Conservation (phyloP, 2,797 vertebrate species). For the Neomorphus geoffroyi region DNA sequence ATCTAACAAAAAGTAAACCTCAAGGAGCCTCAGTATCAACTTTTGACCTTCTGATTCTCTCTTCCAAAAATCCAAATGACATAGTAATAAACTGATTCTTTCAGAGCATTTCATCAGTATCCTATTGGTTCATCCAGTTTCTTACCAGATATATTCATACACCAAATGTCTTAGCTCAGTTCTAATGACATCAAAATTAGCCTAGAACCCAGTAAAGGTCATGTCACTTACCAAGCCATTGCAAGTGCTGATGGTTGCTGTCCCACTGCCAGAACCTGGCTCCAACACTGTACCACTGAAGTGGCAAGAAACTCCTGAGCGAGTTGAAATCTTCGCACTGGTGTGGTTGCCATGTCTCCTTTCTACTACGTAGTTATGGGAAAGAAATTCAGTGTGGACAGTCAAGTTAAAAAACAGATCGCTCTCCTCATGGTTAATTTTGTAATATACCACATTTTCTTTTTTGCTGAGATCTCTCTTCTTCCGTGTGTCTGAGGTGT, state of each 20-base stretch:
- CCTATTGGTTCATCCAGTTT: not conserved
- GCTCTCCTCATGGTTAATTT: conserved; percentile 78
- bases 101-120: not conserved
- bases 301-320: conserved; percentile 78
- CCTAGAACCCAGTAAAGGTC: not conserved
- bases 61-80: not conserved
- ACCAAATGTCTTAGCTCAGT: not conserved
- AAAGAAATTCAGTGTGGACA: conserved; percentile 80
- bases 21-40: not conserved
- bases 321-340: conserved; percentile 58
- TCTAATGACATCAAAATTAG: not conserved
- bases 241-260: conserved; percentile 89
- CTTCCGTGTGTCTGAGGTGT: conserved; percentile 65
- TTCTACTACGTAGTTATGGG: conserved; percentile 87
- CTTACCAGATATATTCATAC: not conserved
- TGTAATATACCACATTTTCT: conserved; percentile 83
- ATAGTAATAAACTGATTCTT: not conserved
- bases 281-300: conserved; percentile 83
- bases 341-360: conserved; percentile 79
- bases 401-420: conserved; percentile 88
- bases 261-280: conserved; percentile 60
- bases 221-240: conserved; percentile 87
- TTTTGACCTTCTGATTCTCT: not conserved
- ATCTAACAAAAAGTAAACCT: not conserved
- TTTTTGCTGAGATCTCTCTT: conserved; percentile 76